Evolutionary conservation across 2,113 vertebrate genomes (phyloP), one percentile per base, ranked within the genome.

Genomic region (Zosterops hypoxanthus): DNA sequence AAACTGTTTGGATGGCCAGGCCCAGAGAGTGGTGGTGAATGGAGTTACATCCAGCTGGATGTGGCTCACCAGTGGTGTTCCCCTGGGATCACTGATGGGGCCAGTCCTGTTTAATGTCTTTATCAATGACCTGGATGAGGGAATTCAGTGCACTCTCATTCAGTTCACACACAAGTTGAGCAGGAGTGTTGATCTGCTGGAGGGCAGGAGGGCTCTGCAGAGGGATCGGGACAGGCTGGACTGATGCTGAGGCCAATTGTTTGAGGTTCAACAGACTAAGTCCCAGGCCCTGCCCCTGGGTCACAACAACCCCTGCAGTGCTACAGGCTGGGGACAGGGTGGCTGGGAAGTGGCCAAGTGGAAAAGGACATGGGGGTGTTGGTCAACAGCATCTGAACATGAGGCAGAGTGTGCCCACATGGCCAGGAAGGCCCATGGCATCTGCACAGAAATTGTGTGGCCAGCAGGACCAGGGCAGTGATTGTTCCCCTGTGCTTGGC

Each of bases 361-460:
- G 1, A 47, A 53, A 75, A 53, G 24, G n/a, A 66, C 0, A 20
- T 2, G 8, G 3, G 3, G 1, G 2, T 21, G 6, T 1, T 60
- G n/a, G n/a, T 31, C 9, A 25, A 6, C 11, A 29, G 44, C 23
- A 29, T 29, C 14, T 60, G 41, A 68, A 47, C 20, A 8, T 15
- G n/a, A 82, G 33, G 12, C 36, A 59, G 22, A 0, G 2, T 5
- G 33, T 13, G 59, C 36, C 14, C 12, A 14, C 1, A 1, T 39
- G 52, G 12, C 16, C 39, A 34, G 7, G 24, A 53, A 41, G 11
- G 20, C 11, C 28, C 41, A 4, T 0, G 2, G 9, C 2, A 46
- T 9, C 33, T 39, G 41, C n/a, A 47, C 11, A 61, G 53, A 68
- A 60, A 53, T 15, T 5, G 1, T 25, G n/a, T 22, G n/a, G 24